Base-by-base conservation (phyloP, 2,888 invertebrate genomes). In the Lasioglossum morio region DNA sequence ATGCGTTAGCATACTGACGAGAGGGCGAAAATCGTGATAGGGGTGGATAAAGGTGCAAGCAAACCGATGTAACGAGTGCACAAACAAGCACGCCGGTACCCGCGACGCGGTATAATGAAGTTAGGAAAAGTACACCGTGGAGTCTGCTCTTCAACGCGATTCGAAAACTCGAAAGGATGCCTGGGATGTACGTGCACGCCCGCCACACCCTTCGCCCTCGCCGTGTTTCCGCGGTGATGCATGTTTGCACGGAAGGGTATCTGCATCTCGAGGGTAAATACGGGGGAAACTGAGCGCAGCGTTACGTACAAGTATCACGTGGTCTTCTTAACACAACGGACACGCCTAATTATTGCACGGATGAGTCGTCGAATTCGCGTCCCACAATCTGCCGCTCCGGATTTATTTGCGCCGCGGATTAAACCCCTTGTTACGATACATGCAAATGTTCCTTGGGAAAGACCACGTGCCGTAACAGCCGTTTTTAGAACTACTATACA, bases 1-100 rank as follows among this genome's bases (percentile, higher is more conserved):
- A 90, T 83, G 90, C 88, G 88, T 90, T 90, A 90, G 90, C 90
- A 90, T 90, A 89, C 89, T 79, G 90, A 86, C 90, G 90, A 87
- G 88, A 88, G 85, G 70, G 76, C 83, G 83, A 90, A 86, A 89
- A 84, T 87, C 88, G 79, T 66, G 78, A 43, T 76, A 53, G 74
- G 81, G 73, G 80, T 69, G 75, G 77, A 85, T 84, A 82, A 86
- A 87, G 83, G 84, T 86, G 81, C 86, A 81, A 79, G 87, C 80
- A 82, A 85, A 88, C 72, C 87, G 85, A 85, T 88, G 89, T 91
- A 91, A 91, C 90, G 89, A 91, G 90, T 89, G 88, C 86, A 82
- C 88, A 87, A 91, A 88, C 90, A 86, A 90, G 85, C 85, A 73
- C 82, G 72, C 40, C 30, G 75, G 80, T 72, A 76, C 81, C 79